Percentiles rank a stretch among this genome's conserved stretches.
Evolutionary conservation across 2,113 vertebrate genomes (phyloP).

Genomic region (Carassius auratus): DNA sequence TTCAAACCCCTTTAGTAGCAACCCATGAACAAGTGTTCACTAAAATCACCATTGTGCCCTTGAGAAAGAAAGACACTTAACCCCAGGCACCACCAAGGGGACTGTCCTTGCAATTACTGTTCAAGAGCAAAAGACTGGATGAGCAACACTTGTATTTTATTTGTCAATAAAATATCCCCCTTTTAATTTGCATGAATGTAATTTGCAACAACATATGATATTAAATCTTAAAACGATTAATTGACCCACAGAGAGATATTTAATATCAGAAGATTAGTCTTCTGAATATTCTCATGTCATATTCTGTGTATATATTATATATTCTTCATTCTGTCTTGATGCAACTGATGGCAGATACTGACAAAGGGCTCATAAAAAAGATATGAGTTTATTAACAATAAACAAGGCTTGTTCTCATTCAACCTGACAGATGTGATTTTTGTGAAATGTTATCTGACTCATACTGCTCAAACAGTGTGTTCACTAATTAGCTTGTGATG

Average conservation of each 20-base stretch:
- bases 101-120: neutral
- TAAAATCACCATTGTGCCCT: neutral
- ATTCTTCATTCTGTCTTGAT: neutral
- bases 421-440: neutral
- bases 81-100: neutral
- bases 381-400: neutral
- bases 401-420: neutral
- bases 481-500: neutral
- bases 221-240: neutral
- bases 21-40: neutral
- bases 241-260: neutral
- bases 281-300: neutral
- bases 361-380: neutral
- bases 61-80: conserved; percentile 13
- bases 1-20: neutral
- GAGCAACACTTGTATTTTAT: neutral
- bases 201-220: neutral
- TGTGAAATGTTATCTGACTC: neutral
- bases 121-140: conserved; percentile 18
- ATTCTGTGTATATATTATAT: neutral
- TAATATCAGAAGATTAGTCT: neutral
- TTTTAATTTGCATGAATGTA: neutral
- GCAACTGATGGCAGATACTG: neutral
- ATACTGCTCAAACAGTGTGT: neutral
- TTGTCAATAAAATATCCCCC: neutral